Conservation (phyloP, 1,140 invertebrate genomes). For the Aphaenogaster floridana region DNA sequence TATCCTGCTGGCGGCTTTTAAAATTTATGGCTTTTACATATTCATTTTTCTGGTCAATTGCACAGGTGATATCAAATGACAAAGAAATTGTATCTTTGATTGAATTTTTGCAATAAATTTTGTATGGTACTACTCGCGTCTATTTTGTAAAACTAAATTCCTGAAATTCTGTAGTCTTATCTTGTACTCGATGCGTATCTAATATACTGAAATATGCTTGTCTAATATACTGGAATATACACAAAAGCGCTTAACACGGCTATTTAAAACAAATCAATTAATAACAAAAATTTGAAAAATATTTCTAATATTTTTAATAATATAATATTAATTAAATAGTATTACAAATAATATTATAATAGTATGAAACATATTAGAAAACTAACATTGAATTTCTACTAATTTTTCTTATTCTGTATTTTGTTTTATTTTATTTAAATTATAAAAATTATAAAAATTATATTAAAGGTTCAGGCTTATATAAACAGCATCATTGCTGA, state of each 20-base stretch:
- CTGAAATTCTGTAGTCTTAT: background rate
- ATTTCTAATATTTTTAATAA: background rate
- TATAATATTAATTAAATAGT: background rate
- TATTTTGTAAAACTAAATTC: background rate
- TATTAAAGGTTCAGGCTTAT: too few species aligned
- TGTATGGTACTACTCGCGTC: background rate
- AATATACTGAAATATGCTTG: background rate
- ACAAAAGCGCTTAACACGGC: background rate
- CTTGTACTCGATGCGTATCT: background rate
- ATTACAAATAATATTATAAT: background rate
- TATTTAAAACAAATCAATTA: background rate
- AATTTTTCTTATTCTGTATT: too few species aligned
- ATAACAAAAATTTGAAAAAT: background rate
- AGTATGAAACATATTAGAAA: background rate
- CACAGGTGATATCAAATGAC: slow-evolving; percentile 1
- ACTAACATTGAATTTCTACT: background rate
- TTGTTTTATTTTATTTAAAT: too few species aligned
- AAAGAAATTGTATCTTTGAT: slow-evolving; percentile 15
- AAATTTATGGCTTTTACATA: slow-evolving; percentile 16
- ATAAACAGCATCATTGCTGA: too few species aligned
- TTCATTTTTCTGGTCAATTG: slow-evolving; percentile 20
- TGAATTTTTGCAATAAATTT: slow-evolving; percentile 12
- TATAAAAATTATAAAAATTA: too few species aligned
- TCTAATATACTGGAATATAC: background rate
- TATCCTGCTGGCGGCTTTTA: slow-evolving; percentile 3